phyloP scores from a whole-genome alignment of 2,113 vertebrate genomes.

The cattle (Bos taurus) region ARS-UCD2.0 NC_037336.1:56526501-56527000 shows the following conservation, averaged over 20 bases:
- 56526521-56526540: not conserved
- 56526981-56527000: not conserved
- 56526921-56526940: not conserved
- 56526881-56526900: not conserved
- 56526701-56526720: not conserved
- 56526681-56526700: not conserved
- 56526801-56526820: not conserved
- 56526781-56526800: not conserved
- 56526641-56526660: not conserved
- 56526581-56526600: not conserved
- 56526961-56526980: not conserved
- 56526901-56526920: not conserved
- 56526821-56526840: not conserved
- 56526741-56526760: not conserved
- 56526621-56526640: not conserved
- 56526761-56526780: not conserved
- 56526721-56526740: not conserved
- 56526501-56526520: not conserved
- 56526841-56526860: not conserved
- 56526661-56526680: not conserved
- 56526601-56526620: not conserved
- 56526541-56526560: not conserved
- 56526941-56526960: not conserved
- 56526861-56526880: not conserved
- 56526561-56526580: not conserved